These are phyloP conservation scores for Hycleus phaleratus DNA, from an alignment of 1,140 invertebrate species.

Conservation along the genomic window DNA sequence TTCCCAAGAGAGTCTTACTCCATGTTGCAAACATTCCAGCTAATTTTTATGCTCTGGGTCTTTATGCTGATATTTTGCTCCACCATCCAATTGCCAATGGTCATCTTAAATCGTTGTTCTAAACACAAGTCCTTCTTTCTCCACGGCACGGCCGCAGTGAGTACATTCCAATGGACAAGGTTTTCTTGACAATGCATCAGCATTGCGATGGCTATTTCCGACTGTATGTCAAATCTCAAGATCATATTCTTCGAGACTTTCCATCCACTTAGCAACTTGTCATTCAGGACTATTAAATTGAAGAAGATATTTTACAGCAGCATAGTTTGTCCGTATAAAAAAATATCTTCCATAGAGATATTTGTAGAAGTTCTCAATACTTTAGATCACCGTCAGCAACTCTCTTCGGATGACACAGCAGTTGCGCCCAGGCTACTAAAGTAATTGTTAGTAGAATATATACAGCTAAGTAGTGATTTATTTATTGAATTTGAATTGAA, in stretches of 20 bases:
- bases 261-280: background rate
- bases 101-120: too few species aligned
- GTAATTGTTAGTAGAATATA: constrained; percentile 1
- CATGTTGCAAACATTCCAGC: too few species aligned
- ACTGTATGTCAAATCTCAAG: background rate
- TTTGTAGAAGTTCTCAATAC: constrained; percentile 36
- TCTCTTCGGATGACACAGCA: constrained; percentile 40
- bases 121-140: too few species aligned
- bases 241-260: background rate
- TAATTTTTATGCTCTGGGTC: too few species aligned
- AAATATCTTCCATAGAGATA: constrained; percentile 24
- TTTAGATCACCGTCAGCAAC: constrained; percentile 40
- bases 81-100: too few species aligned
- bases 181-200: background rate
- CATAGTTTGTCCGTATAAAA: background rate
- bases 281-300: background rate
- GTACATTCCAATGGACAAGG: too few species aligned
- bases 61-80: too few species aligned
- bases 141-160: too few species aligned
- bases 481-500: too few species aligned
- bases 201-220: background rate
- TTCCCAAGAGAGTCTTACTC: too few species aligned
- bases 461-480: too few species aligned
- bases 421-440: constrained; percentile 37
- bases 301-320: background rate